phyloP scores from a whole-genome alignment of 2,113 vertebrate species.

The Spheniscus mendiculus region DNA sequence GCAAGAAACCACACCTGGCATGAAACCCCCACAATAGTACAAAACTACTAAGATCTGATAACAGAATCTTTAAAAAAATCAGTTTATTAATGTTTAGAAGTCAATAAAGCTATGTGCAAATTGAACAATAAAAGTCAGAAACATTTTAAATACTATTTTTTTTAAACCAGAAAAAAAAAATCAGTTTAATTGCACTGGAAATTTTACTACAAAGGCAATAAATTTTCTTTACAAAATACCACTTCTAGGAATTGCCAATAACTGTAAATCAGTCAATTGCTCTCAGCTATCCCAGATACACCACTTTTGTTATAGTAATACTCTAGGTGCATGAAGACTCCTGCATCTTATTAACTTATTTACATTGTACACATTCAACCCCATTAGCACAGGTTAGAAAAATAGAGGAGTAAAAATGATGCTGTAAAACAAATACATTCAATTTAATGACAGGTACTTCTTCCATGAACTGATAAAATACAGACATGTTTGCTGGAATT shows the following conservation, averaged over 20 bases:
- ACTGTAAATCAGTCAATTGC: slow-evolving; percentile 40
- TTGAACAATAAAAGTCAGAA: slow-evolving; percentile 78
- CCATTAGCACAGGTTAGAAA: slow-evolving; percentile 77
- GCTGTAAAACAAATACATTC: slow-evolving; percentile 78
- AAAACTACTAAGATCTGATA: slow-evolving; percentile 22
- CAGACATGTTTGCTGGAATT: slow-evolving; percentile 49
- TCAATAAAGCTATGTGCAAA: slow-evolving; percentile 86
- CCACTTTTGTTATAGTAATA: slow-evolving; percentile 73
- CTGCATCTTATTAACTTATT: slow-evolving; percentile 58
- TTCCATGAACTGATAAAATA: slow-evolving; percentile 45
- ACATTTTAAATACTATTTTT: slow-evolving; percentile 83
- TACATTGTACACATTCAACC: slow-evolving; percentile 69
- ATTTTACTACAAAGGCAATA: slow-evolving; percentile 73
- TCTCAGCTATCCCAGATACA: slow-evolving; percentile 52
- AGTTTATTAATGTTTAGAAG: slow-evolving; percentile 87
- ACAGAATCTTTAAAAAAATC: slow-evolving; percentile 72
- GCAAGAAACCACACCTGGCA: not conserved
- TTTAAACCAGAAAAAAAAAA: slow-evolving; percentile 54
- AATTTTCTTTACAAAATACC: slow-evolving; percentile 56
- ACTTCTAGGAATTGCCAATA: slow-evolving; percentile 62
- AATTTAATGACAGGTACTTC: slow-evolving; percentile 63
- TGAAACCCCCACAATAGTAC: not conserved
- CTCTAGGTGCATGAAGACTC: slow-evolving; percentile 57
- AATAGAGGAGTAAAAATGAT: slow-evolving; percentile 57
- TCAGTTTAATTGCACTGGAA: slow-evolving; percentile 82